Evolutionary conservation across 92 coral and sea anemone genomes (phyloP).

Genomic region (Epizoanthus stellaris): DNA sequence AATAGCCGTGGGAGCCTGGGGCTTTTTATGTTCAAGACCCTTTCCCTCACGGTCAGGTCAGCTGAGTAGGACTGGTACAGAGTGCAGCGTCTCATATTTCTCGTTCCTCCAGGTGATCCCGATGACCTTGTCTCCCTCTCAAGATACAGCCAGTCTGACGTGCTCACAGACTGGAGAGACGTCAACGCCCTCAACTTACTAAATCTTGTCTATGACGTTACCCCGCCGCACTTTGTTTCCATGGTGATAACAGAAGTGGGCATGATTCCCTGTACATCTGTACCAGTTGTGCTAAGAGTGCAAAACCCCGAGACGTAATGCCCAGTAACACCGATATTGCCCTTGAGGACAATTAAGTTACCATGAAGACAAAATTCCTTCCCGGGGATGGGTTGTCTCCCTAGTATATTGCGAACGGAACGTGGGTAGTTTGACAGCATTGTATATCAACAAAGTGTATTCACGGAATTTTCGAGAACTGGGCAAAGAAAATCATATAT

Average conservation of each 20-base stretch:
- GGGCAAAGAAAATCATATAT: too few species aligned
- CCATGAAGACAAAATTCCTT: too few species aligned
- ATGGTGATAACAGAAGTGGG: conserved; percentile 99
- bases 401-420: too few species aligned
- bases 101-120: conserved; percentile 79
- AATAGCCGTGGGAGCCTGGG: background rate
- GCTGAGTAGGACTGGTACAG: background rate
- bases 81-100: background rate
- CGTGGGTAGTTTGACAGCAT: too few species aligned
- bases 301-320: conserved; percentile 88
- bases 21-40: background rate
- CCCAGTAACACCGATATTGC: background rate
- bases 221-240: conserved; percentile 96
- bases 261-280: conserved; percentile 98
- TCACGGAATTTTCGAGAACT: too few species aligned
- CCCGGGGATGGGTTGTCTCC: too few species aligned
- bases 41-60: background rate
- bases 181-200: conserved; percentile 78
- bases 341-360: too few species aligned
- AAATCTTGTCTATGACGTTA: conserved; percentile 94
- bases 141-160: conserved; percentile 72
- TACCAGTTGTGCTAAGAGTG: conserved; percentile 95
- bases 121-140: conserved; percentile 89
- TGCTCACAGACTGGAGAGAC: conserved; percentile 90
- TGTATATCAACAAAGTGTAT: too few species aligned